Evolutionary conservation across 1,140 invertebrate genomes (phyloP).

Genomic region (Acyrthosiphon pisum): DNA sequence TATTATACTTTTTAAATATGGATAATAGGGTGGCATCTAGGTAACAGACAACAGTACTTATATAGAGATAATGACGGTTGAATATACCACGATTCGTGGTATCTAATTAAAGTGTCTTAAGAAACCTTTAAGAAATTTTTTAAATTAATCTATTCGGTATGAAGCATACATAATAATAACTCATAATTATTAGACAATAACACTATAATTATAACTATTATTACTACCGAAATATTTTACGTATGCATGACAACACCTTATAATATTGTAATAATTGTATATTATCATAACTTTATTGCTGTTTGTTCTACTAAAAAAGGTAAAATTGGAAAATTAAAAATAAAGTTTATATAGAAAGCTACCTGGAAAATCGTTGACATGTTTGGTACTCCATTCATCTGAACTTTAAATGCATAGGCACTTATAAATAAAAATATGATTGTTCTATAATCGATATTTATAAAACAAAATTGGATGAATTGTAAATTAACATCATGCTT

Average conservation of each 20-base stretch:
- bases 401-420: not conserved
- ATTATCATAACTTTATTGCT: too few relatives aligned
- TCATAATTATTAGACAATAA: not conserved
- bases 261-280: too few relatives aligned
- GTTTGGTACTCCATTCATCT: not conserved
- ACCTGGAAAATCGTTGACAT: too few relatives aligned
- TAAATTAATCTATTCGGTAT: not conserved
- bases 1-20: slow-evolving; percentile 7
- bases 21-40: slow-evolving; percentile 33
- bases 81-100: too few relatives aligned
- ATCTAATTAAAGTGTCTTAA: too few relatives aligned
- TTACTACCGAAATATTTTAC: not conserved
- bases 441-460: not conserved
- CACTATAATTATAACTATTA: not conserved
- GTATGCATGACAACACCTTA: too few relatives aligned
- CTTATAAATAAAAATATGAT: not conserved
- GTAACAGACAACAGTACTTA: not conserved
- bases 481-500: not conserved
- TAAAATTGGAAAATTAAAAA: too few relatives aligned
- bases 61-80: too few relatives aligned
- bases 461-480: not conserved
- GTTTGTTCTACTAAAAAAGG: too few relatives aligned
- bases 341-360: not conserved
- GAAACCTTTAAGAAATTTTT: not conserved
- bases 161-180: not conserved